A percentile compares a stretch with the other conserved stretches of the same genome.
Conservation (phyloP, 2,888 invertebrate genomes). For the Tupiocoris notatus region DNA sequence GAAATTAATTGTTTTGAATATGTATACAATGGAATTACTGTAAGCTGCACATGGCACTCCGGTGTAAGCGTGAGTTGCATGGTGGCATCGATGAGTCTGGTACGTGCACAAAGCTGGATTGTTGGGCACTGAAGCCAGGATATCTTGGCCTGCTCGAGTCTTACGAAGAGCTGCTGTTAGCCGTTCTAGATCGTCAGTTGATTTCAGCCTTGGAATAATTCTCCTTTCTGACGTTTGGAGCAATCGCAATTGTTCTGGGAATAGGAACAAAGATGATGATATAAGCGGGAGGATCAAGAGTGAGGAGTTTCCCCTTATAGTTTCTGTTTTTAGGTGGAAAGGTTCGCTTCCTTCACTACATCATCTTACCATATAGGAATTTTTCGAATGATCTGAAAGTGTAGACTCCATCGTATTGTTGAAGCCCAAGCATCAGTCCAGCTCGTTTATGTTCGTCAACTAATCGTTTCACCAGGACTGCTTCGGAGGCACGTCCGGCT, state of each 20-base stretch:
- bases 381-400: constrained; percentile 69
- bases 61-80: constrained; percentile 88
- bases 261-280: background rate
- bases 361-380: constrained; percentile 72
- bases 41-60: constrained; percentile 85
- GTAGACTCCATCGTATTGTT: constrained; percentile 55
- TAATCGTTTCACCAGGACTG: constrained; percentile 80
- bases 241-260: constrained; percentile 67
- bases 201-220: constrained; percentile 53
- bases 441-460: constrained; percentile 80
- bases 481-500: constrained; percentile 83
- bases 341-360: too few species aligned
- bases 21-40: constrained; percentile 67
- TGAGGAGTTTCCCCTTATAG: too few species aligned
- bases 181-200: constrained; percentile 54
- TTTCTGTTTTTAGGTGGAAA: too few species aligned
- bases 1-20: too few species aligned
- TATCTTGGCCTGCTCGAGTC: constrained; percentile 51
- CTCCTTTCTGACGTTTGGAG: constrained; percentile 60
- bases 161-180: constrained; percentile 52
- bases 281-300: too few species aligned
- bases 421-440: constrained; percentile 65
- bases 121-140: constrained; percentile 55
- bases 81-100: constrained; percentile 84
- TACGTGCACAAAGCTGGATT: constrained; percentile 81